Evolutionary conservation across 1,140 invertebrate genomes (phyloP).

Genomic region (Tetramorium parvispinum): DNA sequence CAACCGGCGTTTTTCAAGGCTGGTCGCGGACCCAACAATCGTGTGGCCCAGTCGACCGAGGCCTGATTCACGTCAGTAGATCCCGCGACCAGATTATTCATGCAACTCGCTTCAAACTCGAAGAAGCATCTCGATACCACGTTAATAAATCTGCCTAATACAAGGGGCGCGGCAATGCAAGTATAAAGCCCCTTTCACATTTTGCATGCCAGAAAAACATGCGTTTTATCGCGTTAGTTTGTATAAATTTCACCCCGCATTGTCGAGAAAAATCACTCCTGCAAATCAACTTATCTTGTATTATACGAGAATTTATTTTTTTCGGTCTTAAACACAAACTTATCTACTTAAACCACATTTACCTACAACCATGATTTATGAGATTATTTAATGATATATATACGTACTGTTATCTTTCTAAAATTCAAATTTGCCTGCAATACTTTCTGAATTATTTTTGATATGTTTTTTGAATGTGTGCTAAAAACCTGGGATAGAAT

Average conservation of each 20-base stretch:
- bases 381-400: conserved; percentile 13
- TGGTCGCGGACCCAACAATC: conserved; percentile 51
- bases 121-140: conserved; percentile 75
- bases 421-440: neutral
- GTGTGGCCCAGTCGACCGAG: conserved; percentile 12
- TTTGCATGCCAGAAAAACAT: conserved; percentile 7
- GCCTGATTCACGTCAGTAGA: conserved; percentile 74
- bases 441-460: neutral
- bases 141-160: conserved; percentile 78
- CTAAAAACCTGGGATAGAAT: neutral
- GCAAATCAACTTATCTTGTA: conserved; percentile 16
- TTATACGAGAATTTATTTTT: conserved; percentile 38
- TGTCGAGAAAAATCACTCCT: conserved; percentile 60
- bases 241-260: conserved; percentile 64
- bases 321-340: neutral
- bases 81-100: conserved; percentile 72
- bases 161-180: conserved; percentile 60
- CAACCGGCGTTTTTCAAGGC: conserved; percentile 61
- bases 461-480: neutral
- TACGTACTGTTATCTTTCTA: neutral
- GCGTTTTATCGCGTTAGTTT: conserved; percentile 56
- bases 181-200: conserved; percentile 70
- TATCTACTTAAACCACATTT: neutral
- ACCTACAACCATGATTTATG: neutral
- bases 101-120: conserved; percentile 68